Conservation (phyloP, 2,113 vertebrate genomes). For the Sitta europaea region DNA sequence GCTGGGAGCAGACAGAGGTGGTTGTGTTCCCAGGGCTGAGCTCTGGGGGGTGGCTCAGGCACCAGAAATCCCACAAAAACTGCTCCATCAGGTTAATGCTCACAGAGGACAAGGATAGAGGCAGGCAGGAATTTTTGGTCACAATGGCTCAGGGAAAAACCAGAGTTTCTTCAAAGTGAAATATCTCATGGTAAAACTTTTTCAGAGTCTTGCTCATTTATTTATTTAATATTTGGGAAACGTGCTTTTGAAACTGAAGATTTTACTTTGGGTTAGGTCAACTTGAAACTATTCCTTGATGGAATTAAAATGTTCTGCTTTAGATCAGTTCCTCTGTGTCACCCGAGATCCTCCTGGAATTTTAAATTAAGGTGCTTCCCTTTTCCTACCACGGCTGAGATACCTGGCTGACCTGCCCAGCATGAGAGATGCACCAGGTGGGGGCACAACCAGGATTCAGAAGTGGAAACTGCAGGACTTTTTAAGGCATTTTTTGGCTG, state of each 20-base stretch:
- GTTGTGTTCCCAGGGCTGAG: neutral
- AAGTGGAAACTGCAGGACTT: neutral
- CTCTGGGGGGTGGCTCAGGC: neutral
- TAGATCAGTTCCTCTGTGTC: neutral
- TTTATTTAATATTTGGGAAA: neutral
- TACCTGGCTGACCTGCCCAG: neutral
- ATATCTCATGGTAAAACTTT: neutral
- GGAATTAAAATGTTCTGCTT: neutral
- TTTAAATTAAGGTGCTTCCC: neutral
- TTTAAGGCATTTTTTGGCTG: neutral
- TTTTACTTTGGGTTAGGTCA: neutral
- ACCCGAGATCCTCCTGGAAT: too few relatives aligned
- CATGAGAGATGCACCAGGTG: neutral
- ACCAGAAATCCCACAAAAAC: neutral
- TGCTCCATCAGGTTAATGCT: neutral
- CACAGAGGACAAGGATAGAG: neutral
- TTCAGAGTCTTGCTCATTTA: neutral
- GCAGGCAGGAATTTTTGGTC: neutral
- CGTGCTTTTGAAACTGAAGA: neutral
- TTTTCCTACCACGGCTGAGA: neutral
- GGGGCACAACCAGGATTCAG: neutral
- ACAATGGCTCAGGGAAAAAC: fast-evolving
- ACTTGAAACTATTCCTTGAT: neutral
- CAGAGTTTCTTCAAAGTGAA: neutral
- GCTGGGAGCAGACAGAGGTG: neutral